Percentiles rank a stretch among this genome's conserved stretches.
Conservation (phyloP, 2,113 vertebrate genomes). For the Cyprinodon brontotheroides region DNA sequence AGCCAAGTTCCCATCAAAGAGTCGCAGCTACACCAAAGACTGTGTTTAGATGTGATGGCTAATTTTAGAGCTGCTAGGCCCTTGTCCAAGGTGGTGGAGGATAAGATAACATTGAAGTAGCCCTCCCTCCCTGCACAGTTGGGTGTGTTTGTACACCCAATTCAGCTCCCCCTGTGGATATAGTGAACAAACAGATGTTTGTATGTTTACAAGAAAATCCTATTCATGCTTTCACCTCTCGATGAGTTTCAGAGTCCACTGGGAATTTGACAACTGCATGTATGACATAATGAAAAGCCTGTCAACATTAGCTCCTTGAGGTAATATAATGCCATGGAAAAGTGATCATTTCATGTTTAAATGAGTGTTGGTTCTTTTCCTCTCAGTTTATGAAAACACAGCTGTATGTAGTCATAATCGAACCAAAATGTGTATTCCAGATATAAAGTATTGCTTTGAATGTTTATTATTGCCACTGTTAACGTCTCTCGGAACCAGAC, state of each 20-base stretch:
- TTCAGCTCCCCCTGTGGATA: slow-evolving; percentile 18
- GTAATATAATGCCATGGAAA: not conserved
- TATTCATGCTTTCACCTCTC: slow-evolving; percentile 22
- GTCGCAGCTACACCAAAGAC: slow-evolving; percentile 60
- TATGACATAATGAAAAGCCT: not conserved
- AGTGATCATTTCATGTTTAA: not conserved
- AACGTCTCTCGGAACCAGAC: no score
- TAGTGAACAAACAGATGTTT: slow-evolving; percentile 13
- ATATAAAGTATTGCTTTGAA: not conserved
- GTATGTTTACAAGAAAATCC: slow-evolving; percentile 4
- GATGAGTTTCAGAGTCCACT: not conserved
- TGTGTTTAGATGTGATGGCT: slow-evolving; percentile 65
- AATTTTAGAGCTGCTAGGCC: slow-evolving; percentile 72
- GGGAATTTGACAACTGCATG: slow-evolving; percentile 5
- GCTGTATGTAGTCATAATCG: slow-evolving; percentile 8
- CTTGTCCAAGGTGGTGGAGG: slow-evolving; percentile 65
- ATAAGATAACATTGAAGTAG: slow-evolving; percentile 71
- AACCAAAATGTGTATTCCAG: not conserved
- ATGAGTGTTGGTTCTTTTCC: not conserved
- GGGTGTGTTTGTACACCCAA: slow-evolving; percentile 50
- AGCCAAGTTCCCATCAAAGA: slow-evolving; percentile 76
- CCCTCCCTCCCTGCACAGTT: slow-evolving; percentile 39
- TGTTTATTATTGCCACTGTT: not conserved
- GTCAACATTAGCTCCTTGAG: not conserved
- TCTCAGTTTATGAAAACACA: slow-evolving; percentile 37